Percentiles rank a stretch among this genome's conserved stretches.
Conservation (phyloP, 1,140 invertebrate genomes). For the Hyles euphorbiae region DNA sequence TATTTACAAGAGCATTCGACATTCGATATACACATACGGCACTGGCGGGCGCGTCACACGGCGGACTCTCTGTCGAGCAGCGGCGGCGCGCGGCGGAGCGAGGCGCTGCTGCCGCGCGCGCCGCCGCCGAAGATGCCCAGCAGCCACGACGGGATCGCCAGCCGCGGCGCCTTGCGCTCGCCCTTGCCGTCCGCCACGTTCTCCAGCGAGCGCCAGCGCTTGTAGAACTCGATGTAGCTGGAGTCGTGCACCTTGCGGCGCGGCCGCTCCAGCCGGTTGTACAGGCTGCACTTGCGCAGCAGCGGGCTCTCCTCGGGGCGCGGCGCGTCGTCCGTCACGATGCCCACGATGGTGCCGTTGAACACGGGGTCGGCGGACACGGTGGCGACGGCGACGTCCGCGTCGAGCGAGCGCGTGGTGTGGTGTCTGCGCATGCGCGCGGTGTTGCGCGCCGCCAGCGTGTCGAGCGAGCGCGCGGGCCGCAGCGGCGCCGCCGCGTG, state of each 20-base stretch:
- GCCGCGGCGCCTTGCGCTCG: constrained; percentile 68
- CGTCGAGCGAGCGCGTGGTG: constrained; percentile 63
- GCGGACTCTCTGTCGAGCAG: constrained; percentile 67
- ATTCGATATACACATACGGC: constrained; percentile 58
- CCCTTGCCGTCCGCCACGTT: constrained; percentile 76
- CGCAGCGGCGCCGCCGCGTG: constrained; percentile 29
- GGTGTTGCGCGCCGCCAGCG: constrained; percentile 35
- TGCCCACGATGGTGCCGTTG: constrained; percentile 69
- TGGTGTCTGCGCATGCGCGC: constrained; percentile 43
- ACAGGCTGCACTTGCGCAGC: constrained; percentile 65
- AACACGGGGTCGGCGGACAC: constrained; percentile 60
- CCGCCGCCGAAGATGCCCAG: constrained; percentile 81
- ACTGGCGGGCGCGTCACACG: constrained; percentile 35
- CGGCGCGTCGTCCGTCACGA: constrained; percentile 63
- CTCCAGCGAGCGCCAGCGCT: constrained; percentile 87
- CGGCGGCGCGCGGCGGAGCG: constrained; percentile 77
- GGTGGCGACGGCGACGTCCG: constrained; percentile 50
- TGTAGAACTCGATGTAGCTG: constrained; percentile 76
- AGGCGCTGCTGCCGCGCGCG: constrained; percentile 78
- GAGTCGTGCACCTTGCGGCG: constrained; percentile 61
- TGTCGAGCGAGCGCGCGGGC: constrained; percentile 58
- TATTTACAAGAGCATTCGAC: constrained; percentile 70
- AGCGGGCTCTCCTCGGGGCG: constrained; percentile 70
- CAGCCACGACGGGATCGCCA: constrained; percentile 81
- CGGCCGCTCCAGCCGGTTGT: constrained; percentile 52